Evolutionary conservation across 2,888 invertebrate species (phyloP).

Genomic region (Agriopis leucophaearia): DNA sequence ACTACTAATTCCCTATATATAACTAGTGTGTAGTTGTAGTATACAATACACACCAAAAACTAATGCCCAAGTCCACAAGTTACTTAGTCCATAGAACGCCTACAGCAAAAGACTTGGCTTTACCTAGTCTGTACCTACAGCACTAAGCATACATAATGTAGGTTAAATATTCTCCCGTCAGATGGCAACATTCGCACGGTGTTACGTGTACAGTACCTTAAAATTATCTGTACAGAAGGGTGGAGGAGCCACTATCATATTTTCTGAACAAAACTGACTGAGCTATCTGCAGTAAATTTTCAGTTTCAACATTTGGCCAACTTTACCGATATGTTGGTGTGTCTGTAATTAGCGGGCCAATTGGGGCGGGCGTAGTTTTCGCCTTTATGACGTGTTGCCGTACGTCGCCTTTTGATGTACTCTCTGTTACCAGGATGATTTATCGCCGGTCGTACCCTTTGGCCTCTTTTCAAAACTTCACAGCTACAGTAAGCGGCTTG

Average conservation of each 20-base stretch:
- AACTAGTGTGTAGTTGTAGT: too few species aligned
- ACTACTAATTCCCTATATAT: too few species aligned
- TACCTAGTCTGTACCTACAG: too few species aligned
- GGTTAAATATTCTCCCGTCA: conserved; percentile 30
- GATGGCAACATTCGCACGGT: conserved; percentile 48
- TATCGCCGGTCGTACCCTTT: conserved; percentile 49
- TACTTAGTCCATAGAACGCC: conserved; percentile 12
- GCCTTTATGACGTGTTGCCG: conserved; percentile 57
- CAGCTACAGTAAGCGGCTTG: conserved; percentile 14
- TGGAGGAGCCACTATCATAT: neutral
- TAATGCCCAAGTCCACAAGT: neutral
- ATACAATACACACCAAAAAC: neutral
- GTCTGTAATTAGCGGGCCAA: conserved; percentile 61
- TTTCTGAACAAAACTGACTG: neutral
- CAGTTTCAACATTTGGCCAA: conserved; percentile 6
- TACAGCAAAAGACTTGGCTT: too few species aligned
- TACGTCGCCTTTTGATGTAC: conserved; percentile 67
- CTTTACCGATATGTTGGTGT: neutral
- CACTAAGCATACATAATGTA: conserved; percentile 14
- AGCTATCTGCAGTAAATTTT: neutral
- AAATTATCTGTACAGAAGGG: neutral
- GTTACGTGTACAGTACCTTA: conserved; percentile 37
- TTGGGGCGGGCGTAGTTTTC: conserved; percentile 57
- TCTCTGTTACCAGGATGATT: conserved; percentile 61
- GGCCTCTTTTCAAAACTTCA: conserved; percentile 33